Evolutionary conservation across 2,797 vertebrate genomes (phyloP), one percentile per base, ranked within the genome.

Genomic region (Peromyscus aztecus): DNA sequence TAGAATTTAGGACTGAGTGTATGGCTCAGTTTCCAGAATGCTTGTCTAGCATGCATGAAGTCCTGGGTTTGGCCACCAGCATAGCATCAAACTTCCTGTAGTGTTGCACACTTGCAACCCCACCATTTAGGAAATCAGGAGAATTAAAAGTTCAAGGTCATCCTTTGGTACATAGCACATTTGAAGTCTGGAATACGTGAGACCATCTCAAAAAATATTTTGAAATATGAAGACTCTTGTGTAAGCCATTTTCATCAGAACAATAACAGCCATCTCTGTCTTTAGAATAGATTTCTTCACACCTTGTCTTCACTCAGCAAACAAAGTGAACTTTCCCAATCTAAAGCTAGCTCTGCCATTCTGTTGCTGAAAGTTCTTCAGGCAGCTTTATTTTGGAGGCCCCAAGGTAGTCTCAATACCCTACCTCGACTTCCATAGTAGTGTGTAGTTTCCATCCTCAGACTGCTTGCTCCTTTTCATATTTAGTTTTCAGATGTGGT

Each of bases 271-370:
- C 94, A 90, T 93, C 67, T 91, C 16, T 89, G 34, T n/a, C 34
- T 95, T 97, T 31, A 40, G 83, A 83, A 90, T 91, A 63, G 52
- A 82, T 92, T 88, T 92, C 59, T 14, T 94, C 82, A 6, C 27
- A 85, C 19, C 34, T 87, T 88, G 29, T 55, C 49, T 90, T 27
- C 10, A 77, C 24, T 82, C 55, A 92, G 7, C n/a, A 94, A 95
- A 19, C 40, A 75, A 95, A 71, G 23, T n/a, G 31, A 96, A 67
- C 27, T 85, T 78, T 90, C n/a, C 13, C 85, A 90, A 92, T 75
- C 77, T 81, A 94, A 97, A 88, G 19, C 49, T 82, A 83, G 77
- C 29, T 78, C 2, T 95, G 29, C 37, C 24, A 65, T 55, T 83
- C n/a, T 73, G 11, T 65, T 94, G 46, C 29, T 89, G 84, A 84